Evolutionary conservation across 2,888 invertebrate species (phyloP).

Genomic region (Colletes collaris): DNA sequence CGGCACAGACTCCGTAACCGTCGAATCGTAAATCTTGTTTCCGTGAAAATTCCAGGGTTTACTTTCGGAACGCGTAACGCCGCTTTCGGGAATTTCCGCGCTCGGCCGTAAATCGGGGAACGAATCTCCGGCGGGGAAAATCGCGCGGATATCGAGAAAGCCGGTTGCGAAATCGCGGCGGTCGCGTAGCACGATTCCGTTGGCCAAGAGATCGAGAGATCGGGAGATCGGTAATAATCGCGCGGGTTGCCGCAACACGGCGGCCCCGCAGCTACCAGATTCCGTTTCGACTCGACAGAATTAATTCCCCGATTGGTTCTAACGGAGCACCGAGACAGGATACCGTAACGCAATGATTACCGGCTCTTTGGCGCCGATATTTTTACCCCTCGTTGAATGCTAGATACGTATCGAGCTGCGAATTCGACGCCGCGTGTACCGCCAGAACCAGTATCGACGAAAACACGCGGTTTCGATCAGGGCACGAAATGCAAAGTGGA

Average conservation of each 20-base stretch:
- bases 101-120: background rate
- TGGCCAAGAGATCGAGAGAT: conserved; percentile 7
- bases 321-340: background rate
- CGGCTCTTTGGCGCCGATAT: conserved; percentile 30
- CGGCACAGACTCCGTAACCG: too few species aligned
- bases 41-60: too few species aligned
- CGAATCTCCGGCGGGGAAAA: conserved; percentile 17
- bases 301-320: conserved; percentile 2
- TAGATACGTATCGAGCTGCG: too few species aligned
- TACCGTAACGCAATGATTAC: conserved; percentile 22
- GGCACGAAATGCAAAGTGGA: too few species aligned
- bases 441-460: too few species aligned
- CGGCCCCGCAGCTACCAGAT: conserved; percentile 10
- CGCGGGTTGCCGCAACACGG: conserved; percentile 20
- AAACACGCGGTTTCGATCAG: too few species aligned
- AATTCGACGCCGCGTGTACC: too few species aligned
- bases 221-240: conserved; percentile 15
- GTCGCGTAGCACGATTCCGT: background rate
- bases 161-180: conserved; percentile 11
- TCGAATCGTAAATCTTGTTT: too few species aligned
- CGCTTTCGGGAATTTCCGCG: background rate
- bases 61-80: too few species aligned
- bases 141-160: conserved; percentile 18
- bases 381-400: background rate
- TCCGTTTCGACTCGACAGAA: conserved; percentile 24